phyloP scores from a whole-genome alignment of 2,113 vertebrate species.

The Larimichthys crocea region DNA sequence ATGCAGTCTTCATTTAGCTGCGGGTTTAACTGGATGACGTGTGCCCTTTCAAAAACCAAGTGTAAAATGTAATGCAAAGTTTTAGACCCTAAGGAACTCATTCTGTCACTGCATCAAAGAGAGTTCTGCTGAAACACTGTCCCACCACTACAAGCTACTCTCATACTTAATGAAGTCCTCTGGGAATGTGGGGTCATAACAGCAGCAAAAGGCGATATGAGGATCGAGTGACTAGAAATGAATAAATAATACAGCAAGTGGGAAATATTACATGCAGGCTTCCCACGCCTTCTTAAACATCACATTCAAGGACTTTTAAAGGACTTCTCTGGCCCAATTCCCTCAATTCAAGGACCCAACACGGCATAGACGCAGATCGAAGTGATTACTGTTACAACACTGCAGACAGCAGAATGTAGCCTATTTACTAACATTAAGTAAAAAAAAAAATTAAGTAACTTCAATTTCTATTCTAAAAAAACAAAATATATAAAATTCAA shows the following conservation, averaged over 20 bases:
- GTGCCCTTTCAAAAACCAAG: not conserved
- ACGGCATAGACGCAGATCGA: too few relatives aligned
- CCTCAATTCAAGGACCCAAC: too few relatives aligned
- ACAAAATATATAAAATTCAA: too few relatives aligned
- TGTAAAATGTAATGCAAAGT: not conserved
- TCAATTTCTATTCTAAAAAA: too few relatives aligned
- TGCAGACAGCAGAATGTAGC: too few relatives aligned
- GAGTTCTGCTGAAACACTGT: not conserved
- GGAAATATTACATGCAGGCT: not conserved
- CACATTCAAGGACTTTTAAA: too few relatives aligned
- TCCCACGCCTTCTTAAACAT: too few relatives aligned
- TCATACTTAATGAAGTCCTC: constrained; percentile 19
- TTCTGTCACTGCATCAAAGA: not conserved
- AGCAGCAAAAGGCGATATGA: not conserved
- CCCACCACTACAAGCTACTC: not conserved
- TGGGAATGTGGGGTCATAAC: not conserved
- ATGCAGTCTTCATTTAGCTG: not conserved
- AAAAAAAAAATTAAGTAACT: too few relatives aligned
- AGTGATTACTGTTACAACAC: too few relatives aligned
- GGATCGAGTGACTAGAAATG: not conserved
- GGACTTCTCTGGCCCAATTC: too few relatives aligned
- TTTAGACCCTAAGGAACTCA: not conserved
- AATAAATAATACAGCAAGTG: not conserved
- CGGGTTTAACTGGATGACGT: not conserved
- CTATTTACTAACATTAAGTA: too few relatives aligned